Base-by-base conservation (phyloP, 2,797 vertebrate genomes). In the Crotalus adamanteus region DNA sequence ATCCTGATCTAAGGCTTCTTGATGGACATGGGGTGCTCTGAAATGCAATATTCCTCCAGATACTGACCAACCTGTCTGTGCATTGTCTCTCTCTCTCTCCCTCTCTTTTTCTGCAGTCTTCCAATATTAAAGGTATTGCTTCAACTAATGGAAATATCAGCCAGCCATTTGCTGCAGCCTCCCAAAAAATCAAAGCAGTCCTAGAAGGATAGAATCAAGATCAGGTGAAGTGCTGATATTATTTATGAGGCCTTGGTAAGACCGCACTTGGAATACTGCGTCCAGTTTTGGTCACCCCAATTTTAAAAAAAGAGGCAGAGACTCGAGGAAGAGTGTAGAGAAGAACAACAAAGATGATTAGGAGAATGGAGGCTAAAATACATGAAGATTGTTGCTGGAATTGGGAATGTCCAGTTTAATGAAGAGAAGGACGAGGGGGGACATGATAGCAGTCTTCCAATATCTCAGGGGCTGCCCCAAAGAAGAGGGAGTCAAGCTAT, bases 1-100 rank as follows among this genome's bases (percentile, higher is more conserved):
- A 60, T 42, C 8, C 42, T 7, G 86, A 95, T 90, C 1, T 1
- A 88, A 61, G 9, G 92, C 0, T 60, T 92, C 83, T 78, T 9
- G 20, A 47, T 87, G 88, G 28, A 12, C 91, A 94, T 42, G 92
- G 92, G 57, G 0, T 69, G 7, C 60, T 0, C 69, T 91, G 87
- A 94, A 92, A 93, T 90, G 94, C 47, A 42, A 0, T 0, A 7
- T 63, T 59, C 63, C 31, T 69, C n/a, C 13, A 69, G n/a, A 69
- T n/a, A 65, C 63, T n/a, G 28, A 13, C 28, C 28, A n/a, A 65
- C 28, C 28, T 65, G 28, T 65, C 14, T 14, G 63, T 31, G n/a
- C n/a, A 31, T 69, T 31, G 63, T 5, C 63, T 69, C n/a, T 69
- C 51, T 51, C 51, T 53, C 51, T 53, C 51, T 53, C 51, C 8